Evolutionary conservation across 1,140 invertebrate species (phyloP).

Genomic region (Lucilia sericata): DNA sequence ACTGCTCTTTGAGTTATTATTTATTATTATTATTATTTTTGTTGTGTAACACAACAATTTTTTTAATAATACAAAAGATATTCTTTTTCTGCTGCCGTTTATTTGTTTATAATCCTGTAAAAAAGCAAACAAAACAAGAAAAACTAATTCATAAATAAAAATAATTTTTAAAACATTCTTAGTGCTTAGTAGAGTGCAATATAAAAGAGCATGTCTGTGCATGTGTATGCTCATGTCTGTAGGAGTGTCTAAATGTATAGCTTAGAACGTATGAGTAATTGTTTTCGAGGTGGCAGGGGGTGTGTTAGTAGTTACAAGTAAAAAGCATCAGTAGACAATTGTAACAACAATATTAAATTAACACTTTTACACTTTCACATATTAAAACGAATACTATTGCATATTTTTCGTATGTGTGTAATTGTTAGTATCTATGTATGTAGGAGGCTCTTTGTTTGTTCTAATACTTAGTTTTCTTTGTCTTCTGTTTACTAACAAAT

Average conservation of each 20-base stretch:
- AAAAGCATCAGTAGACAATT: not conserved
- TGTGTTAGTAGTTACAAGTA: not conserved
- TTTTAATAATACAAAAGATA: conserved; percentile 18
- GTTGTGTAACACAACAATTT: not conserved
- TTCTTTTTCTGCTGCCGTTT: not conserved
- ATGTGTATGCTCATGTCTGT: too few species aligned
- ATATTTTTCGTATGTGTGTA: not conserved
- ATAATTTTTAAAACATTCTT: not conserved
- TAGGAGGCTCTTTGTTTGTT: not conserved
- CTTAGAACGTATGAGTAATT: not conserved
- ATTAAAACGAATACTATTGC: not conserved
- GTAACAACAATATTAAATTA: conserved; percentile 27
- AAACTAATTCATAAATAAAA: not conserved
- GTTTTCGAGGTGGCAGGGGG: too few species aligned
- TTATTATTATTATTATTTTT: not conserved
- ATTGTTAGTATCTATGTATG: too few species aligned
- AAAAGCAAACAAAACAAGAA: not conserved
- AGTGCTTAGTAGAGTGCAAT: not conserved
- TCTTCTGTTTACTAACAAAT: conserved; percentile 13
- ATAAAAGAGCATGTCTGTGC: too few species aligned
- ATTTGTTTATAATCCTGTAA: not conserved
- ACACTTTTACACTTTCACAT: conserved; percentile 9
- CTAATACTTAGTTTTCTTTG: not conserved
- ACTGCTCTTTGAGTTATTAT: not conserved
- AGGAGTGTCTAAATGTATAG: too few species aligned